These are phyloP conservation scores for Channa argus DNA, from an alignment of 2,113 vertebrate species.

Conservation along the genomic window DNA sequence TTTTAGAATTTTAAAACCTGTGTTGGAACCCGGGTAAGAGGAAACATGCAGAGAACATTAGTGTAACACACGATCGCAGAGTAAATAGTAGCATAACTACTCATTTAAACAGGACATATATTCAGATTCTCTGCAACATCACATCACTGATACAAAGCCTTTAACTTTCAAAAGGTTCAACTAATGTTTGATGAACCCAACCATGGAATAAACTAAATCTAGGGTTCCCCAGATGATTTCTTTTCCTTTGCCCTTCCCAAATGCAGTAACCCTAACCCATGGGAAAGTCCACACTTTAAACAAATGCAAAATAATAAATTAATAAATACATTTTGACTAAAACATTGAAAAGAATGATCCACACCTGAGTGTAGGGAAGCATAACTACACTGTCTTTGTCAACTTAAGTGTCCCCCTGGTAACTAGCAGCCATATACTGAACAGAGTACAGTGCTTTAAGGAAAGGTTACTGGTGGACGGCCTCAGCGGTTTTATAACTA, in stretches of 20 bases:
- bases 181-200: conserved; percentile 13
- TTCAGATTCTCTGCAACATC: conserved; percentile 35
- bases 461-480: neutral
- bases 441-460: neutral
- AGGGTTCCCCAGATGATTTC: neutral
- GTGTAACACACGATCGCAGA: conserved; percentile 27
- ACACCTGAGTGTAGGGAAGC: conserved; percentile 27
- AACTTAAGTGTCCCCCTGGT: neutral
- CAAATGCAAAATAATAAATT: neutral
- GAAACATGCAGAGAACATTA: conserved; percentile 70
- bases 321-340: neutral
- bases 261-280: neutral
- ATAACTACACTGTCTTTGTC: neutral
- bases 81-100: conserved; percentile 17
- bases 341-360: conserved; percentile 4
- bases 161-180: conserved; percentile 13
- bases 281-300: neutral
- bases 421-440: conserved; percentile 12
- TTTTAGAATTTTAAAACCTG: neutral
- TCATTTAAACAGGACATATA: conserved; percentile 3
- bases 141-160: conserved; percentile 29
- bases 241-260: conserved; percentile 19
- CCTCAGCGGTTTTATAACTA: conserved; percentile 44
- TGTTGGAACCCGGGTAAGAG: conserved; percentile 49
- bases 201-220: neutral